Evolutionary conservation across 2,888 invertebrate genomes (phyloP).

Genomic region (Phyto melanocephala): DNA sequence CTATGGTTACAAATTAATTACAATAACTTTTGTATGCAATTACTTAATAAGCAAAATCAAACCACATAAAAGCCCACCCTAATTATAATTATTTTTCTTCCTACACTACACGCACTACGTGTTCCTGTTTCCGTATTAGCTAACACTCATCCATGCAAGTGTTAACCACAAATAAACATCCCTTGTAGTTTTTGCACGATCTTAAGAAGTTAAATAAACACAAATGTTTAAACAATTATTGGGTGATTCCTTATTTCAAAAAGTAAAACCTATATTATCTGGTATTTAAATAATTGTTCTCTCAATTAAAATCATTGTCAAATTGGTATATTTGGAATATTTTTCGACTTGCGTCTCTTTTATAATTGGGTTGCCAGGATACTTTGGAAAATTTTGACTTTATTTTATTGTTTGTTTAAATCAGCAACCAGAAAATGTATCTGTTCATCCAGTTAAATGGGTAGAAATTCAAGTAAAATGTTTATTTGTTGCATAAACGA

Average conservation of each 20-base stretch:
- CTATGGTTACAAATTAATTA: background rate
- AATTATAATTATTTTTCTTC: background rate
- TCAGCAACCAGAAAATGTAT: slow-evolving; percentile 32
- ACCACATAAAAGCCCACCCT: background rate
- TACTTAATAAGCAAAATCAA: background rate
- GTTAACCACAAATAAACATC: background rate
- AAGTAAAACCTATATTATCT: slow-evolving; percentile 2
- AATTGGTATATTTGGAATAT: background rate
- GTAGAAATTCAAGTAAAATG: background rate
- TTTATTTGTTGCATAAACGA: background rate
- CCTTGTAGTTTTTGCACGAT: background rate
- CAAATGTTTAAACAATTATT: background rate
- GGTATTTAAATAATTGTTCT: slow-evolving; percentile 29
- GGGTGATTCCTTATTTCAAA: background rate
- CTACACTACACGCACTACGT: background rate
- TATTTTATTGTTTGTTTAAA: slow-evolving; percentile 7
- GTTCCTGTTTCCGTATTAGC: background rate
- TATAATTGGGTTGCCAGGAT: background rate
- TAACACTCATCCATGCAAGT: background rate
- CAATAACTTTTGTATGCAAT: background rate
- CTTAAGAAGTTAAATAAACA: slow-evolving; percentile 22
- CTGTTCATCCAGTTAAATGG: background rate
- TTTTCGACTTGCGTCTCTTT: background rate
- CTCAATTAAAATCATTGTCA: slow-evolving; percentile 3
- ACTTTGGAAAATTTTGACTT: slow-evolving; percentile 10